These are phyloP conservation scores for Prionace glauca DNA, from an alignment of 2,797 vertebrate genomes.

Conservation along the genomic window DNA sequence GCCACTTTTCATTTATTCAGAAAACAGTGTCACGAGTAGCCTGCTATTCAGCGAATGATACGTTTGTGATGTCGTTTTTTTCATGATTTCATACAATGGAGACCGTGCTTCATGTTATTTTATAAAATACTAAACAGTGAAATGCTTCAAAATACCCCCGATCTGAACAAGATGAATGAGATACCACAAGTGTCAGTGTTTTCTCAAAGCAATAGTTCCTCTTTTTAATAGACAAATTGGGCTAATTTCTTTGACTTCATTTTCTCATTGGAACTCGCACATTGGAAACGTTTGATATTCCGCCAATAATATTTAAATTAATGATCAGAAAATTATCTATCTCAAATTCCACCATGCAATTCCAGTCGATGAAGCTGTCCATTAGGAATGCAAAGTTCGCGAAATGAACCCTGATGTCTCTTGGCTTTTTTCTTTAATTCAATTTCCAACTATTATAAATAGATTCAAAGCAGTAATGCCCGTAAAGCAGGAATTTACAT, in stretches of 20 bases:
- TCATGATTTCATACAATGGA: background rate
- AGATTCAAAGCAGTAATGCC: slow-evolving; percentile 1
- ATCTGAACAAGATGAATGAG: background rate
- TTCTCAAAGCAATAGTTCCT: background rate
- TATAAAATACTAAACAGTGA: background rate
- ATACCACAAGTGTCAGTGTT: background rate
- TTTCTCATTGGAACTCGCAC: background rate
- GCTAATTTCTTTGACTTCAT: background rate
- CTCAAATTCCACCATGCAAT: background rate
- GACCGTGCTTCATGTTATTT: background rate
- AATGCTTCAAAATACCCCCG: background rate
- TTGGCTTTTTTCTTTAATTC: slow-evolving; percentile 10
- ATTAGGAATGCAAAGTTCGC: background rate
- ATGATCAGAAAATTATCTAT: background rate
- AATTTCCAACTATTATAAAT: slow-evolving; percentile 22
- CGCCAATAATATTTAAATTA: background rate
- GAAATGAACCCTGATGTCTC: background rate
- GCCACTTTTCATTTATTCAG: slow-evolving; percentile 31
- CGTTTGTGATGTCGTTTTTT: background rate
- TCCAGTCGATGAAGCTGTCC: background rate
- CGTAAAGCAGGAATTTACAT: background rate
- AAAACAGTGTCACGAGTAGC: background rate
- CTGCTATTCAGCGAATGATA: slow-evolving; percentile 1
- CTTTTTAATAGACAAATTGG: background rate
- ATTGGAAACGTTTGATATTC: background rate